Conservation (phyloP, 2,797 vertebrate species). For the Antrozous pallidus region DNA sequence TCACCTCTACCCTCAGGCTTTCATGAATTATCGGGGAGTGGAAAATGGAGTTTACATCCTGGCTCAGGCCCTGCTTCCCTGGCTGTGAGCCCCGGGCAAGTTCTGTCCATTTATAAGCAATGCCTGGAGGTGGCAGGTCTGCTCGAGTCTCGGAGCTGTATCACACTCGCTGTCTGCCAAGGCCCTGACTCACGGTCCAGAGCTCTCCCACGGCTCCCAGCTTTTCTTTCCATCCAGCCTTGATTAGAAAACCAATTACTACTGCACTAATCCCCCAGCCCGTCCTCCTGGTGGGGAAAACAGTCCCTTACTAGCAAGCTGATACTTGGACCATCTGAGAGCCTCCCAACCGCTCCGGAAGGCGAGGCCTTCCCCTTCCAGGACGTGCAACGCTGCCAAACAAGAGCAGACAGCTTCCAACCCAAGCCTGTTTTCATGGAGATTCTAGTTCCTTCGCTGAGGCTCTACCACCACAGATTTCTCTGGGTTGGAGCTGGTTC, state of each 20-base stretch:
- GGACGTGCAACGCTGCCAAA: slow-evolving; percentile 48
- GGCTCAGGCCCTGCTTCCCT: neutral
- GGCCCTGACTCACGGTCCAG: neutral
- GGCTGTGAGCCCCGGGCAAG: neutral
- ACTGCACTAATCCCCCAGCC: neutral
- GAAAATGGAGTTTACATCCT: neutral
- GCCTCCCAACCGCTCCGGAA: slow-evolving; percentile 53
- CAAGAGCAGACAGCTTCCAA: slow-evolving; percentile 55
- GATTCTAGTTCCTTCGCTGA: slow-evolving; percentile 50
- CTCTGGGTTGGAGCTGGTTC: slow-evolving; percentile 60
- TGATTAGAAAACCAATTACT: slow-evolving; percentile 51
- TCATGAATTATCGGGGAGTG: neutral
- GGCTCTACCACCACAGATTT: slow-evolving; percentile 63
- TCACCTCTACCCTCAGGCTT: neutral
- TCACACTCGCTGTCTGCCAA: neutral
- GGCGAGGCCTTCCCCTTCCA: slow-evolving; percentile 29
- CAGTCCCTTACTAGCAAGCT: neutral
- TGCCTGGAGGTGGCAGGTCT: neutral
- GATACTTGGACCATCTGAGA: slow-evolving; percentile 57
- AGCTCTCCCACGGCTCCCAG: neutral
- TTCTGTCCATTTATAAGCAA: slow-evolving; percentile 6
- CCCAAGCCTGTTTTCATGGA: slow-evolving; percentile 74
- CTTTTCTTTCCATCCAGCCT: neutral
- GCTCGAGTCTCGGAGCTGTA: neutral
- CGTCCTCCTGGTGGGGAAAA: slow-evolving; percentile 6